Percentiles rank a stretch among this genome's conserved stretches.
These are phyloP conservation scores for Pangasius krempfi DNA, from an alignment of 2,797 vertebrate genomes.

Conservation along the genomic window DNA sequence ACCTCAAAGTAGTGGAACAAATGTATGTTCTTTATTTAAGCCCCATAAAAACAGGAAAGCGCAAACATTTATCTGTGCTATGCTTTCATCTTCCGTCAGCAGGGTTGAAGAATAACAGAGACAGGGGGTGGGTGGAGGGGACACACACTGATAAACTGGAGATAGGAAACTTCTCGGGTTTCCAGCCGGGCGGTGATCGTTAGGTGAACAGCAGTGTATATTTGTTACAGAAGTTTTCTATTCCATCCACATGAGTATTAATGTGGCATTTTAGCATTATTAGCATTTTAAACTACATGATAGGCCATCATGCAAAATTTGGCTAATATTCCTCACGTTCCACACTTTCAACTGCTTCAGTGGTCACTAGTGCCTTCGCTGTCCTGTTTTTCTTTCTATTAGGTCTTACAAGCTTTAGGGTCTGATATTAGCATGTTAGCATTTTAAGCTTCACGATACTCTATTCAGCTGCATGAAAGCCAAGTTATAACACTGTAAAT, in stretches of 20 bases:
- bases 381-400: background rate
- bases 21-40: conserved; percentile 75
- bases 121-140: conserved; percentile 25
- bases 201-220: conserved; percentile 18
- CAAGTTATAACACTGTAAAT: background rate
- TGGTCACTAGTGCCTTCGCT: background rate
- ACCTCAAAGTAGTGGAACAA: conserved; percentile 69
- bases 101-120: conserved; percentile 71
- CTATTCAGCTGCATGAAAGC: background rate
- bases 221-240: conserved; percentile 35
- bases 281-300: background rate
- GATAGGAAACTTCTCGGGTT: conserved; percentile 76
- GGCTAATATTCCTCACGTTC: background rate
- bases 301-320: too few relatives aligned
- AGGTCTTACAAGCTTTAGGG: background rate
- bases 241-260: background rate
- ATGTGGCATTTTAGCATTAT: background rate
- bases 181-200: conserved; percentile 59
- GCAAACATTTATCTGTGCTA: conserved; percentile 78
- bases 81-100: conserved; percentile 75
- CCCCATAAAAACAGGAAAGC: conserved; percentile 71
- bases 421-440: background rate
- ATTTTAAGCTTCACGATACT: too few relatives aligned
- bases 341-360: background rate
- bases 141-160: conserved; percentile 76